Base-by-base conservation (phyloP, 2,888 invertebrate species). In the Drosophila bunnanda region DNA sequence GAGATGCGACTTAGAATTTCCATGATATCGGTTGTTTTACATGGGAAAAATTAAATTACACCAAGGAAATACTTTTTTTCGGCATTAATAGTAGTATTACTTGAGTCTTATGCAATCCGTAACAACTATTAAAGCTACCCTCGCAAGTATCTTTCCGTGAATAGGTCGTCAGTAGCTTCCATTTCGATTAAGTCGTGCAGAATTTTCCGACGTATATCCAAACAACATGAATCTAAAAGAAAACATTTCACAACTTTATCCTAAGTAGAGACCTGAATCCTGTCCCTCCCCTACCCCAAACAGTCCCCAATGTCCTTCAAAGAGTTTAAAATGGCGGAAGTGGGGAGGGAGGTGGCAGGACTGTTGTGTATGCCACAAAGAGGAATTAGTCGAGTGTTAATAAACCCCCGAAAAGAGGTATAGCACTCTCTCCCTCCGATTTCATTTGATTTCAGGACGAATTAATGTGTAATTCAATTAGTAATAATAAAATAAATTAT, bases 401-500 rank as follows among this genome's bases (percentile, higher is more conserved):
- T 72, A 83, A 81, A 69, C 32, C 61, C 41, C 55, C 41, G 56
- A 59, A 72, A n/a, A 48, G n/a, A 32, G 48, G 38, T 36, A 46
- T n/a, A 46, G 44, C 34, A 34, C 34, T 17, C 9, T 9, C 22
- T 46, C 34, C 17, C 9, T 5, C 22, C 22, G 25, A 34, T 57
- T 57, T 46, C 30, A 57, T 46, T 57, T 60, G 48, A 60, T 38
- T 36, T 22, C 52, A 34, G 53, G 36, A 36, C 25, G 36, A 54
- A 39, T 17, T 25, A n/a, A 54, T 25, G 13, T 54, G 36, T 54
- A 54, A 54, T 38, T 54, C 82, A 85, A 86, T 85, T 86, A 78
- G 75, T 74, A 76, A 77, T 85, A 86, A 85, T 85, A 81, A 80
- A 76, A 83, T 81, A 80, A 85, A 78, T 85, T 77, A 83, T 81